Base-by-base conservation (phyloP, 2,888 invertebrate species). In the Zygogramma bicolorata region DNA sequence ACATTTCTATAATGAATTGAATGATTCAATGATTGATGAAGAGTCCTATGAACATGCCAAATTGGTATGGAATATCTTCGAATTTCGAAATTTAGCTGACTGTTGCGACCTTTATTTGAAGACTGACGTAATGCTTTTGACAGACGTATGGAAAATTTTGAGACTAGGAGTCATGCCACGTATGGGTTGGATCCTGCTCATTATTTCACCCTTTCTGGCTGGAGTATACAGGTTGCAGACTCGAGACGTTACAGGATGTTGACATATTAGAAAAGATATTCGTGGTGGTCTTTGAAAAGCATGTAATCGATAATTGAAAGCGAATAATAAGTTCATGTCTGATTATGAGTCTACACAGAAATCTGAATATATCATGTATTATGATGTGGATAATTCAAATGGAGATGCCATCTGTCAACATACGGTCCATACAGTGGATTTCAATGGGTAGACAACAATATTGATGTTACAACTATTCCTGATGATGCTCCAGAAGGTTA, bases 131-230 rank as follows among this genome's bases (percentile, higher is more conserved):
- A 27, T 81, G 2, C 34, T 84, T n/a, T 68, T 83, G 6, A 71
- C 81, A 29, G 82, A 84, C 74, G 70, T 81, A 25, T 84, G 84
- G 75, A 80, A 85, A 78, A 81, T 40, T 63, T 84, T 83, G 73
- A 65, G 83, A 31, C 42, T 49, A 75, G 71, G 27, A 31, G n/a
- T 62, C 49, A 25, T 38, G 3, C 1, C 0, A 18, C 25, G n/a
- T 58, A 67, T 42, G 27, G 20, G 1, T 42, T 68, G 3, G 68
- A 70, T 49, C 5, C 70, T 13, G 25, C 31, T 5, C 18, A n/a
- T 3, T 67, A 67, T 18, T 59, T 34, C 29, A 59, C 67, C 6
- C 3, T 59, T 0, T 25, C 59, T 3, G 67, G 59, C 5, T 67
- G n/a, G 82, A 82, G 69, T 68, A 75, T 62, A 83, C 82, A 1